Percentiles rank a stretch among this genome's conserved stretches.
Evolutionary conservation across 92 coral and sea anemone species (phyloP).

Genomic region (Porites cylindrica): DNA sequence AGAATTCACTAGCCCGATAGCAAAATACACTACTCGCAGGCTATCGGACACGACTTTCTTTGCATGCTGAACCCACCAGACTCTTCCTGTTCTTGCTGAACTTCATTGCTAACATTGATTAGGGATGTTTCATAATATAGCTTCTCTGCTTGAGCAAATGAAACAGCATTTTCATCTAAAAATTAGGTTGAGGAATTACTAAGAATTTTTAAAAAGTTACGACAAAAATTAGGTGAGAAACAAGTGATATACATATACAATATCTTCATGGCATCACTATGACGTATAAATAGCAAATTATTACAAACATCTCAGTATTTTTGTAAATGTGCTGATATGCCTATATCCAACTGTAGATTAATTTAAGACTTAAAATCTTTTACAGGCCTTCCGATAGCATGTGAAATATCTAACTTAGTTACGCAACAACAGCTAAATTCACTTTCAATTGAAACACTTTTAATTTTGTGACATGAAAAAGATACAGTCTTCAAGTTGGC

Average conservation of each 20-base stretch:
- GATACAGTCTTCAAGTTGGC: constrained; percentile 96
- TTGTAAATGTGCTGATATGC: too few relatives aligned
- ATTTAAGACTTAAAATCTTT: too few relatives aligned
- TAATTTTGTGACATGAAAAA: not conserved
- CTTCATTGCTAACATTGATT: constrained; percentile 77
- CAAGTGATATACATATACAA: too few relatives aligned
- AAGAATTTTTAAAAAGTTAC: not conserved
- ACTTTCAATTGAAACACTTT: not conserved
- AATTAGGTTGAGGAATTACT: constrained; percentile 20
- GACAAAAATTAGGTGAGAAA: too few relatives aligned
- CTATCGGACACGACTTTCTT: too few relatives aligned
- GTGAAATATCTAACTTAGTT: too few relatives aligned
- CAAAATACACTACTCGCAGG: too few relatives aligned
- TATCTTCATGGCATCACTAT: too few relatives aligned
- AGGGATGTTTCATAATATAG: constrained; percentile 95
- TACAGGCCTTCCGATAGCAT: not conserved
- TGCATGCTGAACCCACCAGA: not conserved
- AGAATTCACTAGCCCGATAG: too few relatives aligned
- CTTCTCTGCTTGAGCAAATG: constrained; percentile 99
- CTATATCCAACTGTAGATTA: too few relatives aligned
- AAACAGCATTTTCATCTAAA: constrained; percentile 91
- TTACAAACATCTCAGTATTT: too few relatives aligned
- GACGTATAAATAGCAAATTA: too few relatives aligned
- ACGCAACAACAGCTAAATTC: not conserved
- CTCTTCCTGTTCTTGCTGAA: constrained; percentile 42